These are phyloP conservation scores for Podocnemis expansa DNA, from an alignment of 2,113 vertebrate genomes.

Conservation along the genomic window DNA sequence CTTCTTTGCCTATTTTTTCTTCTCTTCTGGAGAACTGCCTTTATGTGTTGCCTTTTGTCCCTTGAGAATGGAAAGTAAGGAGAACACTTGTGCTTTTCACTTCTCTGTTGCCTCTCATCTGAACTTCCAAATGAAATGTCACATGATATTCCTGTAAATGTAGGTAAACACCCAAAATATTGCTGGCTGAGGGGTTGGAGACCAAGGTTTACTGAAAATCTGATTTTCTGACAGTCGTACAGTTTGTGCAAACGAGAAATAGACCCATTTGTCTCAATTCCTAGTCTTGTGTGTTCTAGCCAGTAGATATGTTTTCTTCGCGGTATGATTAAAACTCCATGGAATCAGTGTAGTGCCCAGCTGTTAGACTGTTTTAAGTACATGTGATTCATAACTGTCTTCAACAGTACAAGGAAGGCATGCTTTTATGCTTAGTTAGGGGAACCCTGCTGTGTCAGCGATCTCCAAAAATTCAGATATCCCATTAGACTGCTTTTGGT, in stretches of 20 bases:
- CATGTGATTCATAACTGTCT: neutral
- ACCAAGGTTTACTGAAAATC: neutral
- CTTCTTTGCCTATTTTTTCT: neutral
- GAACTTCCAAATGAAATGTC: neutral
- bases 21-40: neutral
- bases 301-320: neutral
- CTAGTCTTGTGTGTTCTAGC: neutral
- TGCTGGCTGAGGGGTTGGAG: neutral
- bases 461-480: neutral
- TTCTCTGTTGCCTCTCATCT: neutral
- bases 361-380: neutral
- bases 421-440: neutral
- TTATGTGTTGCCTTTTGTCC: neutral
- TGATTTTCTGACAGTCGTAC: neutral
- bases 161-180: neutral
- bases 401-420: neutral
- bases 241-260: neutral
- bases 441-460: neutral
- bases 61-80: rapidly evolving
- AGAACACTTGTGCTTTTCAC: neutral
- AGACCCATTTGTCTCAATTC: rapidly evolving
- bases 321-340: neutral
- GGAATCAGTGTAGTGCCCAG: rapidly evolving
- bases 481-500: neutral
- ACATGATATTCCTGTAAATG: neutral